Base-by-base conservation (phyloP, 2,113 vertebrate species). In the Solea senegalensis region DNA sequence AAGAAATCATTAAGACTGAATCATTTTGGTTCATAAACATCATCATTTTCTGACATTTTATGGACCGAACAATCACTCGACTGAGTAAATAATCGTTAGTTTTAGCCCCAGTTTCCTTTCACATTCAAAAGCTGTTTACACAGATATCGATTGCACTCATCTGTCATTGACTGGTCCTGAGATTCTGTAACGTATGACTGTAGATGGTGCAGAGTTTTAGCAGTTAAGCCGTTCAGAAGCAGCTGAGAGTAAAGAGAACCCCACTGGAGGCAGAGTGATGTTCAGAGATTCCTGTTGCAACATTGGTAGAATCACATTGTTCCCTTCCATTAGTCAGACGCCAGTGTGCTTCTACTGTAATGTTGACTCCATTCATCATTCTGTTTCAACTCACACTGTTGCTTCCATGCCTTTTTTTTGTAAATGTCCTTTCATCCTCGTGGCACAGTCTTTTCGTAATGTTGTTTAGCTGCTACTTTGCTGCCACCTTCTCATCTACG, bases 241-340 rank as follows among this genome's bases (percentile, higher is more conserved):
- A 65, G 73, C 72, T 76, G 77, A 74, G 58, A 16, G 48, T 51
- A 46, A 75, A 72, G 80, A 78, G 75, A 83, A 74, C 72, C 69
- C 41, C 70, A 9, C 68, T 59, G 84, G 59, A 81, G 79, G 84
- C 50, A 72, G 87, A 88, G 88, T 59, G 89, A 89, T 51, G 84
- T 89, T 86, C 55, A 76, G 78, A 73, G 89, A 91, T 92, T 92
- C 82, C 90, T 90, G 90, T 78, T 75, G 76, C 81, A 80, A 83
- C 91, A 89, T 90, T 54, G 63, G 89, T 89, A 90, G 90, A 92
- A 91, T 77, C 86, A 86, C 86, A 79, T 80, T 69, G 79, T 71
- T 72, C 74, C 74, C 57, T 21, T 72, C 61, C 65, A 74, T 44
- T 11, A 68, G 34, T 52, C 57, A 66, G 68, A 79, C 69, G 16